These are phyloP conservation scores for Meandrusa payeni DNA, from an alignment of 2,888 invertebrate species.

Conservation along the genomic window DNA sequence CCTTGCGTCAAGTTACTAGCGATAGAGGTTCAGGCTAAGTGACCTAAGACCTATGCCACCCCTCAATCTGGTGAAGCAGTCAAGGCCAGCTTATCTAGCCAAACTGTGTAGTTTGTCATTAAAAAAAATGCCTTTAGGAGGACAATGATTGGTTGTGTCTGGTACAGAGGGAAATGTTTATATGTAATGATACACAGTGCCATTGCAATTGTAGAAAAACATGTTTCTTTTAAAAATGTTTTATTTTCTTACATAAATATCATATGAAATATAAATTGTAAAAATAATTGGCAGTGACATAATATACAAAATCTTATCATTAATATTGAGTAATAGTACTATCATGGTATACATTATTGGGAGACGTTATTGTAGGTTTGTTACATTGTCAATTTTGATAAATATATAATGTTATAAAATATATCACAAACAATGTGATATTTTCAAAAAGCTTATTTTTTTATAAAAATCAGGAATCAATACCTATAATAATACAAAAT, in stretches of 20 bases:
- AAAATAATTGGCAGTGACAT: slow-evolving; percentile 72
- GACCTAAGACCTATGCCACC: no score
- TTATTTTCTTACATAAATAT: slow-evolving; percentile 28
- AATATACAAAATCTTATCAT: slow-evolving; percentile 32
- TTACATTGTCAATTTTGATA: slow-evolving; percentile 1
- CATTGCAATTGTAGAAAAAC: no score
- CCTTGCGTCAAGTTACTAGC: no score
- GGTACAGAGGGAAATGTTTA: no score
- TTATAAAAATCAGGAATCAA: slow-evolving; percentile 29
- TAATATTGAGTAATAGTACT: slow-evolving; percentile 13
- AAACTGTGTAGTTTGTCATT: no score
- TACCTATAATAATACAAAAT: slow-evolving; percentile 37
- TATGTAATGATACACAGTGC: no score
- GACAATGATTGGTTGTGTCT: no score
- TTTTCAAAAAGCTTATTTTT: slow-evolving; percentile 28
- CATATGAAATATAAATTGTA: slow-evolving; percentile 45
- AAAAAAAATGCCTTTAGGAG: no score
- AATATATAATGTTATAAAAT: slow-evolving; percentile 25
- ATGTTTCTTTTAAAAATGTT: slow-evolving; percentile 13
- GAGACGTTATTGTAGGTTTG: background rate
- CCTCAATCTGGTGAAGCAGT: no score
- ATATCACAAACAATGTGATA: slow-evolving; percentile 64
- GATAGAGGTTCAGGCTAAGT: no score
- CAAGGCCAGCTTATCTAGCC: no score
- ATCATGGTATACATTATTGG: slow-evolving; percentile 2